Conservation (phyloP, 2,113 vertebrate genomes). For the Ceratotherium simum region DNA sequence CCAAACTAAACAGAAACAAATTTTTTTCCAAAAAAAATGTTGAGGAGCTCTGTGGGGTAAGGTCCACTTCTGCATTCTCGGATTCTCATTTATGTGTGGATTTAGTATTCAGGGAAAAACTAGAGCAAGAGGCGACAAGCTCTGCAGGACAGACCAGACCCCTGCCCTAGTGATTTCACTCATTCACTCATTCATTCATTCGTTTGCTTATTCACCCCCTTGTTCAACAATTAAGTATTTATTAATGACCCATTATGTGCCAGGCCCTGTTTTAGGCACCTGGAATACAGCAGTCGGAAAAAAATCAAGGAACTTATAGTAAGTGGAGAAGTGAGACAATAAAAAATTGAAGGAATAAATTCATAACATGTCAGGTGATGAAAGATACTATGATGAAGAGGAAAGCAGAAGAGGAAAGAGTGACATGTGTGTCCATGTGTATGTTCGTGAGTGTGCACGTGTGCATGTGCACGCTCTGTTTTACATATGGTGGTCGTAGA, state of each 20-base stretch:
- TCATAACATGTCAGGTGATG: neutral
- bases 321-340: neutral
- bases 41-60: neutral
- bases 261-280: neutral
- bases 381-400: neutral
- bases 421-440: accelerated
- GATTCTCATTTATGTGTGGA: neutral
- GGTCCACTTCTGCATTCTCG: neutral
- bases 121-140: neutral
- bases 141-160: neutral
- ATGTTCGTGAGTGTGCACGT: no score
- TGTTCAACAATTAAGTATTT: neutral
- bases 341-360: neutral
- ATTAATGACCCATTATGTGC: neutral
- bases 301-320: neutral
- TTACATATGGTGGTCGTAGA: neutral
- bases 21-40: neutral
- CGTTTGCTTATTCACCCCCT: neutral
- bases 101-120: neutral
- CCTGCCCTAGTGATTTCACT: neutral
- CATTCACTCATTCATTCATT: neutral
- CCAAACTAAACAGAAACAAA: neutral
- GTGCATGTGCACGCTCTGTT: neutral
- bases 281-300: neutral
- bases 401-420: neutral